Base-by-base conservation (phyloP, 2,113 vertebrate species). In the Abramis brama region DNA sequence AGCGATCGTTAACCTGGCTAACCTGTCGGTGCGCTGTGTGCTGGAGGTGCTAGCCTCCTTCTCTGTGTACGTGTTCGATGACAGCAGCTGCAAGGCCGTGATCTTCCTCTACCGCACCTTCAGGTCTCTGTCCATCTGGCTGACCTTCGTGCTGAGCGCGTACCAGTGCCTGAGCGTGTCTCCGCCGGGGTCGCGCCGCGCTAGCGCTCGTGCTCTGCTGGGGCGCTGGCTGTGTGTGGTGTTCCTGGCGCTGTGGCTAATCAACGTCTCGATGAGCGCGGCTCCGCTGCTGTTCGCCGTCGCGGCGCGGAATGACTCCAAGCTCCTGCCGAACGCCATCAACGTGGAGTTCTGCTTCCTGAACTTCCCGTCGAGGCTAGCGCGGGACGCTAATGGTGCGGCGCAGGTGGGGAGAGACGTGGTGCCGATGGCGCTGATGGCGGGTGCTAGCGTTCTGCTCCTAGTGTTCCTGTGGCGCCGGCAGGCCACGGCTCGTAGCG, bases 81-180 rank as follows among this genome's bases (percentile, higher is more conserved):
- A 95, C 45, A 2, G 47, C 0, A 90, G 93, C 79, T 95, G 95
- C 25, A 95, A 93, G 64, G 86, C 89, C 2, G 90, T 95, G 52
- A 94, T 95, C 81, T 95, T 93, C 52, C 55, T 94, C 60, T 94
- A 94, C 89, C 91, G 95, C 64, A 94, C 91, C 0, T 91, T 91
- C 4, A 92, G 94, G 1, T 90, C 93, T 52, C 91, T 95, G 74
- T 96, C 94, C 9, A 95, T 95, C 80, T 95, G 94, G 93, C 89
- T 96, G 85, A 96, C 95, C 52, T 96, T 94, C 13, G 74, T 94
- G 50, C 89, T 95, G 52, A 96, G 94, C 5, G 89, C 89, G 13
- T 95, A 93, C 82, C 95, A 96, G 90, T 93, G 94, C 50, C 86
- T 96, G 64, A 92, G 93, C 87, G 89, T 95, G 0, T 88, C 92